These are phyloP conservation scores for Bactericera cockerelli DNA, from an alignment of 1,140 invertebrate genomes.

Conservation along the genomic window DNA sequence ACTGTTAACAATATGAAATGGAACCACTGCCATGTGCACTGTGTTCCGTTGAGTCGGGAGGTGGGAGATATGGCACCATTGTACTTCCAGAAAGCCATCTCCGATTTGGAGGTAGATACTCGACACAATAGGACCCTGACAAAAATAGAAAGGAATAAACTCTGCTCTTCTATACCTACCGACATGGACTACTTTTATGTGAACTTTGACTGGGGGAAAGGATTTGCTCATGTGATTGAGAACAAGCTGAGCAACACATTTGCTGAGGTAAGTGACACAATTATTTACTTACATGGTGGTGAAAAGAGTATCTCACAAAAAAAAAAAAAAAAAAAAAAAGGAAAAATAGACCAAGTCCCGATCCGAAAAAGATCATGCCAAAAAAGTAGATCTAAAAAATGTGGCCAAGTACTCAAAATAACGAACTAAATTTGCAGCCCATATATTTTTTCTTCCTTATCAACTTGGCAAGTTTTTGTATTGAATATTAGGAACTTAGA, in stretches of 20 bases:
- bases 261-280: conserved; percentile 56
- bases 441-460: too few relatives aligned
- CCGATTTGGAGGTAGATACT: conserved; percentile 90
- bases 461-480: too few relatives aligned
- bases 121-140: conserved; percentile 86
- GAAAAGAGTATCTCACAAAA: too few relatives aligned
- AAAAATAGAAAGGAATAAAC: conserved; percentile 47
- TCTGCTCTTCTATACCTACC: conserved; percentile 72
- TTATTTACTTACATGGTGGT: too few relatives aligned
- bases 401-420: too few relatives aligned
- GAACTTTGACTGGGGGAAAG: conserved; percentile 73
- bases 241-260: conserved; percentile 71
- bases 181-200: conserved; percentile 88
- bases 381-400: too few relatives aligned
- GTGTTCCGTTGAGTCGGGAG: conserved; percentile 68
- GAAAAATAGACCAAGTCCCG: too few relatives aligned
- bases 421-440: too few relatives aligned
- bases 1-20: conserved; percentile 52
- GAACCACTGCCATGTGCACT: conserved; percentile 65
- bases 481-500: too few relatives aligned
- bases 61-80: conserved; percentile 72
- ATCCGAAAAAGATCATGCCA: too few relatives aligned
- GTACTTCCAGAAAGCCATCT: conserved; percentile 87
- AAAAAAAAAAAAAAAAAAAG: too few relatives aligned
- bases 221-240: conserved; percentile 93